Evolutionary conservation across 2,113 vertebrate species (phyloP).

Genomic region (Shinisaurus crocodilurus): DNA sequence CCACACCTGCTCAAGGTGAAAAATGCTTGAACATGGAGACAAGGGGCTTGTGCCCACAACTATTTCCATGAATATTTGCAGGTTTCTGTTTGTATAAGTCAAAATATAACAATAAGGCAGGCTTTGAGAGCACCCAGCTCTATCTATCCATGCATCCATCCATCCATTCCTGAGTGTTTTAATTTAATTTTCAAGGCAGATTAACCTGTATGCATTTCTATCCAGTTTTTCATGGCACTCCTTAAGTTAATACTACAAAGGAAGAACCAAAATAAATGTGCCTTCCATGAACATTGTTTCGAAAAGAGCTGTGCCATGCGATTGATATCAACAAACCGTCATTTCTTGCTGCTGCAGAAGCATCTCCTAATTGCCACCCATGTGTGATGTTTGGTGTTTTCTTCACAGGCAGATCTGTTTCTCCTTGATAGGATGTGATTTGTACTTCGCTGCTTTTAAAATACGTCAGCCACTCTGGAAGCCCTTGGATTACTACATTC

Average conservation of each 20-base stretch:
- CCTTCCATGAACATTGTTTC: not conserved
- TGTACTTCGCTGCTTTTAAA: not conserved
- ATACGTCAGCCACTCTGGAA: not conserved
- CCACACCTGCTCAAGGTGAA: too few relatives aligned
- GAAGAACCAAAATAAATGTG: not conserved
- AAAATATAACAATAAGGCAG: not conserved
- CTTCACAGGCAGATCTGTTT: not conserved
- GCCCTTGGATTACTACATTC: not conserved
- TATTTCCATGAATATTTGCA: not conserved
- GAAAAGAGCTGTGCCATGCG: not conserved
- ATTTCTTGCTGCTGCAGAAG: not conserved
- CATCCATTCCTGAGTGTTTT: not conserved
- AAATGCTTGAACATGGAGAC: not conserved
- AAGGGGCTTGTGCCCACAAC: not conserved
- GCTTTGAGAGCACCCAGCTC: too few relatives aligned
- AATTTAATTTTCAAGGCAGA: not conserved
- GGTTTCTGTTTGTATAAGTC: not conserved
- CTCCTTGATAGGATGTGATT: not conserved
- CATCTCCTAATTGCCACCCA: not conserved
- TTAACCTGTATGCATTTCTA: not conserved
- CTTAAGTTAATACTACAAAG: not conserved
- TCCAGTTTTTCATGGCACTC: not conserved
- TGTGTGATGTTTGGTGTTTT: not conserved
- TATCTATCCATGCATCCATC: too few relatives aligned
- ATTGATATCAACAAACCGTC: not conserved